Conservation (phyloP, 2,888 invertebrate species). For the Chaetogeoica ovagalla region DNA sequence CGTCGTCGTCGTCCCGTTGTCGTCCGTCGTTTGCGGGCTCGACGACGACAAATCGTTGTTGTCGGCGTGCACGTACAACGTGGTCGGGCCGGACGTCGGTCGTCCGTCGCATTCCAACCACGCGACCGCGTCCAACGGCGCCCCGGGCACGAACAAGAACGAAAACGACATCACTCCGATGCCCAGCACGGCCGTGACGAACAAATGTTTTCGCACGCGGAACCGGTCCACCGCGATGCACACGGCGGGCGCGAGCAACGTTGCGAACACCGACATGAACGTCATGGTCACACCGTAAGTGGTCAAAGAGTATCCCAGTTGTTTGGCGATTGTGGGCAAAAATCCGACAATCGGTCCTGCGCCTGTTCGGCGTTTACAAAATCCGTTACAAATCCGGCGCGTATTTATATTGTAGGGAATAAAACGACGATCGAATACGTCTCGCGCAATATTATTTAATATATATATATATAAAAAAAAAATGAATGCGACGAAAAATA, state of each 20-base stretch:
- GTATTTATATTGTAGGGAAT: no score
- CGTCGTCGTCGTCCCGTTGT: no score
- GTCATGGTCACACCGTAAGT: constrained; percentile 79
- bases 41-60: no score
- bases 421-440: no score
- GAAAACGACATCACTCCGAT: neutral
- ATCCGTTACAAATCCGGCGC: no score
- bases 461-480: no score
- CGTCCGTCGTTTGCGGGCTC: no score
- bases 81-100: neutral
- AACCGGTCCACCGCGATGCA: constrained; percentile 80
- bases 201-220: constrained; percentile 72
- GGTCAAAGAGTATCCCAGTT: constrained; percentile 77
- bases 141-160: constrained; percentile 29
- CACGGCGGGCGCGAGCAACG: constrained; percentile 78
- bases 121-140: neutral
- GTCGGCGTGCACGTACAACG: no score
- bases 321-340: constrained; percentile 71
- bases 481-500: no score
- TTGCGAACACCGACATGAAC: constrained; percentile 75
- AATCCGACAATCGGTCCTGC: constrained; percentile 81
- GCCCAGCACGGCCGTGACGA: constrained; percentile 58
- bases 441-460: no score
- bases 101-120: neutral
- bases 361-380: constrained; percentile 63